Evolutionary conservation across 1,140 invertebrate species (phyloP), one percentile per base, ranked within the genome.

Genomic region (Phymorhynchus buccinoides): DNA sequence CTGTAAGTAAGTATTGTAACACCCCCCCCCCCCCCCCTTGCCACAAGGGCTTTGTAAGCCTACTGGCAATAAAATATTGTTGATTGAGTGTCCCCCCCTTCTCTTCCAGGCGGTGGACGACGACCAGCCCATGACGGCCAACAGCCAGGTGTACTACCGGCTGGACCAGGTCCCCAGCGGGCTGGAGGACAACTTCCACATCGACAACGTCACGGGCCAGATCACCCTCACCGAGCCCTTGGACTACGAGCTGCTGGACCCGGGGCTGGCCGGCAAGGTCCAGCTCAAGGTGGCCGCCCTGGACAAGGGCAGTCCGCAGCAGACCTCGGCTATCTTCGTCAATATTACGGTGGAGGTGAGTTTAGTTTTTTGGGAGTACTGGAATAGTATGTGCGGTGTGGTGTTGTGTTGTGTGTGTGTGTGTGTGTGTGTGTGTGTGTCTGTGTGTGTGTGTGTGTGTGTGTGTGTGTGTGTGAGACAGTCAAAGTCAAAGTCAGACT

Each of bases 31-130:
- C 27, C 14, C 77, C 78, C 12, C 39, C 80, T 77, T 83, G n/a
- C n/a, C n/a, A n/a, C n/a, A n/a, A n/a, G n/a, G n/a, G n/a, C n/a
- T n/a, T n/a, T n/a, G n/a, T n/a, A n/a, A n/a, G n/a, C n/a, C n/a
- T n/a, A n/a, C n/a, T n/a, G n/a, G n/a, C n/a, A n/a, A n/a, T n/a
- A n/a, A n/a, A n/a, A n/a, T n/a, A n/a, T n/a, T n/a, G n/a, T n/a
- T n/a, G n/a, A n/a, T n/a, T n/a, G n/a, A n/a, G 14, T 37, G 35
- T 35, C 22, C 18, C 35, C 32, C 35, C 27, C 14, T 80, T 81
- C 12, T 37, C 80, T 77, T 83, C 78, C 83, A 92, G 88, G 97
- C 91, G 42, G 78, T 84, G 32, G 91, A 91, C 75, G 85, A 88
- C 48, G 91, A 91, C 73, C 48, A 89, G 66, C 71, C 84, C 0